Evolutionary conservation across 2,113 vertebrate species (phyloP).

Genomic region (Plectropomus leopardus): DNA sequence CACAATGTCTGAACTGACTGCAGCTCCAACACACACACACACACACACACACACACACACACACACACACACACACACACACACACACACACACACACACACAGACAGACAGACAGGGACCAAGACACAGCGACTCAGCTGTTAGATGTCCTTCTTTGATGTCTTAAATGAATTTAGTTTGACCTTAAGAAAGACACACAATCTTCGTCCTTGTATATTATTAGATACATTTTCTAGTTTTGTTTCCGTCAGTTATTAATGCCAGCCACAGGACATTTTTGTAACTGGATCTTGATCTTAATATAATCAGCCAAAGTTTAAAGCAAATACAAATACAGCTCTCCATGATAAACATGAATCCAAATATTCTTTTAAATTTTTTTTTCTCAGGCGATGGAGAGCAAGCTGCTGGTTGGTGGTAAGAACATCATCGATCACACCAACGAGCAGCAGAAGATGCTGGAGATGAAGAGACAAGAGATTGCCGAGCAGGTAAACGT

Average conservation of each 20-base stretch:
- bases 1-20: constrained; percentile 56
- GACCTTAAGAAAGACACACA: constrained; percentile 35
- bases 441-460: constrained; percentile 97
- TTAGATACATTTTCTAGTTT: neutral
- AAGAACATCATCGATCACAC: constrained; percentile 98
- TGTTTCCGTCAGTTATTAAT: neutral
- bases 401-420: constrained; percentile 95
- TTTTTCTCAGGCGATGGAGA: constrained; percentile 91
- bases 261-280: neutral
- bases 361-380: neutral
- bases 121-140: no score
- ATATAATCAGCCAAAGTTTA: no score
- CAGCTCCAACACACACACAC: constrained; percentile 19
- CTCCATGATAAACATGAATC: neutral
- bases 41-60: constrained; percentile 19
- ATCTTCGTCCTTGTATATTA: neutral
- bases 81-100: constrained; percentile 15
- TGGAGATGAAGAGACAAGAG: constrained; percentile 94
- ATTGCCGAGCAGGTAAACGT: constrained; percentile 94
- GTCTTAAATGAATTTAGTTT: constrained; percentile 35
- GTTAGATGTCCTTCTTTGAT: constrained; percentile 35
- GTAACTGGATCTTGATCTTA: neutral
- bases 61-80: constrained; percentile 12
- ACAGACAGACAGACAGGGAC: constrained; percentile 9
- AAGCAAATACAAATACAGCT: no score